These are phyloP conservation scores for Tethea ocularis DNA, from an alignment of 2,888 invertebrate species.

Conservation along the genomic window DNA sequence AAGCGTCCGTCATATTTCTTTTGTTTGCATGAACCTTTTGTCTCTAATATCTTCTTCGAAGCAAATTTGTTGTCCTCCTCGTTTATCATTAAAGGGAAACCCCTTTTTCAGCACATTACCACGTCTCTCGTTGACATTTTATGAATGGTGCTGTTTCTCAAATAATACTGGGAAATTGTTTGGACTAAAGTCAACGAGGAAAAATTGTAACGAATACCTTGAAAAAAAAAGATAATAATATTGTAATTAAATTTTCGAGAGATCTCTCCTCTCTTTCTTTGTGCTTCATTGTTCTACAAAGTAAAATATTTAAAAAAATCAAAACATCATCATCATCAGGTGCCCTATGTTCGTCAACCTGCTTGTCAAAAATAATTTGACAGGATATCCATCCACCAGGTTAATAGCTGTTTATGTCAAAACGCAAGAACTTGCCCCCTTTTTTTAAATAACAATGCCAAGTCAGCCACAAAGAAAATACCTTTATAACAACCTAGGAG, in stretches of 20 bases:
- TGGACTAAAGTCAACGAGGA: constrained; percentile 22
- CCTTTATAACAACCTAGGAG: too few species aligned
- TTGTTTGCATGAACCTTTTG: constrained; percentile 39
- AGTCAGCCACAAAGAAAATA: too few species aligned
- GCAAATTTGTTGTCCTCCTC: constrained; percentile 36
- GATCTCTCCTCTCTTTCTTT: background rate
- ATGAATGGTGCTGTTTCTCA: constrained; percentile 34
- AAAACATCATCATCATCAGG: too few species aligned
- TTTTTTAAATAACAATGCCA: too few species aligned
- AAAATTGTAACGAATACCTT: constrained; percentile 18
- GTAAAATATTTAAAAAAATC: too few species aligned
- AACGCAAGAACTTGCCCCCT: too few species aligned
- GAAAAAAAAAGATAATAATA: background rate
- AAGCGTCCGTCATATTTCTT: constrained; percentile 33
- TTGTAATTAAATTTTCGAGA: background rate
- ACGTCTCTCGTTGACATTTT: constrained; percentile 42
- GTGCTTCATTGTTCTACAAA: too few species aligned
- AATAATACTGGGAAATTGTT: constrained; percentile 17
- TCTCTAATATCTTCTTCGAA: constrained; percentile 35
- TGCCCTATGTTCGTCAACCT: too few species aligned
- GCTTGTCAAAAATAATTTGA: too few species aligned
- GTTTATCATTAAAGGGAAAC: constrained; percentile 48
- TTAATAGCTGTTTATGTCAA: too few species aligned
- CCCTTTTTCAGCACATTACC: constrained; percentile 51
- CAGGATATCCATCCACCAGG: too few species aligned